Evolutionary conservation across 2,113 vertebrate species (phyloP), one percentile per base, ranked within the genome.

Genomic region (Corythornis vintsioides): DNA sequence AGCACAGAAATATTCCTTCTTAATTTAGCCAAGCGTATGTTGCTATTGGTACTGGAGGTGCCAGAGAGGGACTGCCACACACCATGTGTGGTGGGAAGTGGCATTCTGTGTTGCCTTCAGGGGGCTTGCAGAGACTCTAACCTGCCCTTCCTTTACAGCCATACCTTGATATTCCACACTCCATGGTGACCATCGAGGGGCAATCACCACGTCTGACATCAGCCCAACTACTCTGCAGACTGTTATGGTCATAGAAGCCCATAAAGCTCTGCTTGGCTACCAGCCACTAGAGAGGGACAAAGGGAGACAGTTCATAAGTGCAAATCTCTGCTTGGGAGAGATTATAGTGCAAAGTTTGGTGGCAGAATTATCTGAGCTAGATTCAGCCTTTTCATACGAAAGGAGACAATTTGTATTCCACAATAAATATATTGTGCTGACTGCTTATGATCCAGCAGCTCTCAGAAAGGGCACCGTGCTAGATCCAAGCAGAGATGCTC

Each of bases 1-100:
- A 76, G 73, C 31, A 91, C 71, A 83, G 47, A 95, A 94, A 93
- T 94, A 95, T 86, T 90, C 71, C 80, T 85, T 69, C 92, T 57
- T 90, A 92, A 88, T 95, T 95, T 95, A 93, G 93, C 67, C 56
- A 65, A 87, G 81, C 48, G 4, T 92, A 94, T 93, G 89, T 61
- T 92, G 60, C 82, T 69, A 88, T 93, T 95, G 92, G 89, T 91
- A 74, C 53, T 80, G 69, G 52, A 91, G 89, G 80, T 80, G 78
- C 92, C 87, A 52, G 80, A 84, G 85, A 45, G 74, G 89, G 70
- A 59, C 95, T 80, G 86, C 81, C 86, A 75, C 80, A 57, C 61
- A 72, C 89, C 88, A 77, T 77, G 83, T 80, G 89, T 72, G 79
- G 87, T 93, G 84, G 67, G 85, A 96, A 95, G 74, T 21, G 59